Evolutionary conservation across 2,797 vertebrate species (phyloP).

Genomic region (Mus spretus): DNA sequence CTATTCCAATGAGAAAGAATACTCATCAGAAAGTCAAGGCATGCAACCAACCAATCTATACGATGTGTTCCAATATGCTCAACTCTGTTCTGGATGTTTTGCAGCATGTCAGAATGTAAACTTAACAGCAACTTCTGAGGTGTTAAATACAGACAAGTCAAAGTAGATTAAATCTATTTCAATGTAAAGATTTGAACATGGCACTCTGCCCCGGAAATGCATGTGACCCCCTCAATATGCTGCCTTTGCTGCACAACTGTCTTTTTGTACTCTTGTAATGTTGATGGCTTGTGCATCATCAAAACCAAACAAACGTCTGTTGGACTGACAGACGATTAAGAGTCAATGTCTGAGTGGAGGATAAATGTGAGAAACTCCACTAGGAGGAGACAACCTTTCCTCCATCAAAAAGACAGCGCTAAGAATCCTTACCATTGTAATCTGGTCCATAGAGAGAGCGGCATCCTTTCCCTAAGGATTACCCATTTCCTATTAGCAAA

Average conservation of each 20-base stretch:
- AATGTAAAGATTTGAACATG: not conserved
- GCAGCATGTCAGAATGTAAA: not conserved
- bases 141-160: conserved; percentile 33
- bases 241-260: fast-evolving
- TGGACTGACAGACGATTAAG: not conserved
- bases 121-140: not conserved
- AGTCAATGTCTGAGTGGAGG: not conserved
- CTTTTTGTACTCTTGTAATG: not conserved
- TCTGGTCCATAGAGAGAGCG: not conserved
- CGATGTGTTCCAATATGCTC: not conserved
- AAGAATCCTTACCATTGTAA: not conserved
- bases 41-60: no score
- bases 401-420: not conserved
- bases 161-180: not conserved
- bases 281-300: not conserved
- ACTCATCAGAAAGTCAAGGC: not conserved
- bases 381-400: not conserved
- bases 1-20: not conserved
- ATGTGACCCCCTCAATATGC: not conserved
- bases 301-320: not conserved
- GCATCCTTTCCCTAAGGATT: not conserved
- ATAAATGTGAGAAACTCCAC: not conserved
- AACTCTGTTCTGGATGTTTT: not conserved
- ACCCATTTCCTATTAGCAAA: not conserved
- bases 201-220: not conserved